A percentile compares a stretch with the other conserved stretches of the same genome.
Evolutionary conservation across 2,797 vertebrate species (phyloP).

Genomic region (Centroberyx gerrardi): DNA sequence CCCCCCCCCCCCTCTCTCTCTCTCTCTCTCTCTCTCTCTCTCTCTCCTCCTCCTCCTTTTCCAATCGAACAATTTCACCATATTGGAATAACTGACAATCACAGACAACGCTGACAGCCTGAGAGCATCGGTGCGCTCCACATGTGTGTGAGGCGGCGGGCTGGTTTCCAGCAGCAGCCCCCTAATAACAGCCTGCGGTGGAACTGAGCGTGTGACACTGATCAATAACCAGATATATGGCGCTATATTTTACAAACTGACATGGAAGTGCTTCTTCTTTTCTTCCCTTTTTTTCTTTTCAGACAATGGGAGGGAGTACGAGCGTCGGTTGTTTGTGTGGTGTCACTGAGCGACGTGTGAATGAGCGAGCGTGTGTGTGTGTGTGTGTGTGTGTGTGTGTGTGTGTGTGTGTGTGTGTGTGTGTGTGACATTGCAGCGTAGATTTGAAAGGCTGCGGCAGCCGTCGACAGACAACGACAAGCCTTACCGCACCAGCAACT

Average conservation of each 20-base stretch:
- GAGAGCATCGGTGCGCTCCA: neutral
- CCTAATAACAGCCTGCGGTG: constrained; percentile 60
- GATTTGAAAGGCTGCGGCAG: constrained; percentile 63
- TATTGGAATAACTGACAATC: neutral
- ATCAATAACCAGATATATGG: constrained; percentile 65
- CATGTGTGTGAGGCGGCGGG: constrained; percentile 2
- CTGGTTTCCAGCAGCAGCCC: constrained; percentile 48
- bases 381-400: constrained; percentile 18
- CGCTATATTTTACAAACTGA: constrained; percentile 45
- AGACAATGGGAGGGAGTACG: constrained; percentile 55
- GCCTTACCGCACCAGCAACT: constrained; percentile 65
- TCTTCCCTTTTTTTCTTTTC: constrained; percentile 38
- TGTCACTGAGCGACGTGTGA: neutral
- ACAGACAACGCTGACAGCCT: neutral
- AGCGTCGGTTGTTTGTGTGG: constrained; percentile 13
- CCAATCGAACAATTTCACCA: constrained; percentile 12
- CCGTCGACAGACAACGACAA: constrained; percentile 47
- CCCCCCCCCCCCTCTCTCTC: neutral
- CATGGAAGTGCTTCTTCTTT: constrained; percentile 43
- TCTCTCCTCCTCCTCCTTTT: neutral
- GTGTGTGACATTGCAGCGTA: constrained; percentile 55
- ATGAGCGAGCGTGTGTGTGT: constrained; percentile 23
- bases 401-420: constrained; percentile 33
- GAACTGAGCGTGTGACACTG: constrained; percentile 47
- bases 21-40: neutral